Evolutionary conservation across 2,113 vertebrate genomes (phyloP), one percentile per base, ranked within the genome.

Genomic region (Pedionomus torquatus): DNA sequence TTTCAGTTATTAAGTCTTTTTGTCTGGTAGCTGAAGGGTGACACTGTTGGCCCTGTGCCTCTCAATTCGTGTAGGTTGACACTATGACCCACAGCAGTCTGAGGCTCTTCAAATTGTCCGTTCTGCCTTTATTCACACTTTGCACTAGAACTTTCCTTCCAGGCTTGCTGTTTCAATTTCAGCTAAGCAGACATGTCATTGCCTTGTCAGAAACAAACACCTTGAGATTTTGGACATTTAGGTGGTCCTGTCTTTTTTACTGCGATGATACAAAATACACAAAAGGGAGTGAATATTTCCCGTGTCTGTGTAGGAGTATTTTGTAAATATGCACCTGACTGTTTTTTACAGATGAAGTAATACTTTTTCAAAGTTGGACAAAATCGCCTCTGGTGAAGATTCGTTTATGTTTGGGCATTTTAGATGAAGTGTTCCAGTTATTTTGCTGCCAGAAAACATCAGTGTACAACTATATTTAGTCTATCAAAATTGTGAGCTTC

Each of bases 231-330:
- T 91, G 54, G 75, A 52, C 39, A 52, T 87, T 83, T 37, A 68
- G 69, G 88, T 97, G 92, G 80, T 80, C 95, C 83, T 81, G 79
- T 66, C 54, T 65, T 48, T 90, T 92, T 92, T 89, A 87, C 75
- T 91, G 48, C 74, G 96, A 70, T 48, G 92, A 91, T 95, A 44
- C 86, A 97, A 97, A 94, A 60, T 79, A 91, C 55, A 87, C 97
- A 95, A 93, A 71, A 91, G 2, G 17, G 41, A 86, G 94, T 86
- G 72, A 97, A 95, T 8, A 26, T 96, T 97, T 97, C 60, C 70
- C 89, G 44, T 58, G 57, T 70, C 76, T 97, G 15, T 58, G 52
- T 79, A 83, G 80, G 78, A 95, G 33, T 35, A 35, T 71, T 95
- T 94, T 95, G 69, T 74, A 96, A 92, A 90, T 43, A 74, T 44